phyloP scores from a whole-genome alignment of 2,797 vertebrate genomes.

The Malurus splendens region DNA sequence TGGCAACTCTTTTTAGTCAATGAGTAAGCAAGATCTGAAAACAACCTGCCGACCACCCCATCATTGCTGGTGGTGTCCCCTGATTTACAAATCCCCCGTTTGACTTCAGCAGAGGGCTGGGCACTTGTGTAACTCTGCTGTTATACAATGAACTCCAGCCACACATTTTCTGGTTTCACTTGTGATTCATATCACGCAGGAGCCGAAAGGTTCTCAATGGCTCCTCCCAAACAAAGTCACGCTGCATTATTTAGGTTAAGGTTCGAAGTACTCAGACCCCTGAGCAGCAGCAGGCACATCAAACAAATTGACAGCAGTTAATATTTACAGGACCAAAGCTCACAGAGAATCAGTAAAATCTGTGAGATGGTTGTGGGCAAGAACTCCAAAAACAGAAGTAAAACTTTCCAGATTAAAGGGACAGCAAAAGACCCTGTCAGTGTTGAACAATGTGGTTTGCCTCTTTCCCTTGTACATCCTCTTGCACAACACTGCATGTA shows the following conservation, averaged over 20 bases:
- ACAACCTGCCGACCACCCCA: neutral
- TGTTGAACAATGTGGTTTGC: neutral
- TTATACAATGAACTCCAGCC: neutral
- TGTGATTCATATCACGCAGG: neutral
- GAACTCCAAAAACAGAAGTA: neutral
- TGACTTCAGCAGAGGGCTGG: neutral
- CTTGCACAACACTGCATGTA: neutral
- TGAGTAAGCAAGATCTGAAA: neutral
- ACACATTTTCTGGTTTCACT: neutral
- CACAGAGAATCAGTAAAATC: neutral
- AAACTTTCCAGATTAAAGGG: neutral
- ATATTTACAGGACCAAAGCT: slow-evolving; percentile 34
- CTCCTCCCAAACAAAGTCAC: neutral
- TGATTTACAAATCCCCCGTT: neutral
- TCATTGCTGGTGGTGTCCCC: neutral
- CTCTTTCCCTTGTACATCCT: neutral
- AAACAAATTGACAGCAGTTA: neutral
- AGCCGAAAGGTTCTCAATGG: neutral
- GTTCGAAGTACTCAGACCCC: neutral
- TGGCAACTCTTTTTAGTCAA: neutral
- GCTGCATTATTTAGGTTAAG: neutral
- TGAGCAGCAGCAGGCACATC: neutral
- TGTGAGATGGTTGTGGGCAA: neutral
- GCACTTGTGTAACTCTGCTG: neutral
- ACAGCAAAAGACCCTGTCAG: neutral